These are phyloP conservation scores for Thymelicus lineola DNA, from an alignment of 2,888 invertebrate genomes.

Conservation along the genomic window DNA sequence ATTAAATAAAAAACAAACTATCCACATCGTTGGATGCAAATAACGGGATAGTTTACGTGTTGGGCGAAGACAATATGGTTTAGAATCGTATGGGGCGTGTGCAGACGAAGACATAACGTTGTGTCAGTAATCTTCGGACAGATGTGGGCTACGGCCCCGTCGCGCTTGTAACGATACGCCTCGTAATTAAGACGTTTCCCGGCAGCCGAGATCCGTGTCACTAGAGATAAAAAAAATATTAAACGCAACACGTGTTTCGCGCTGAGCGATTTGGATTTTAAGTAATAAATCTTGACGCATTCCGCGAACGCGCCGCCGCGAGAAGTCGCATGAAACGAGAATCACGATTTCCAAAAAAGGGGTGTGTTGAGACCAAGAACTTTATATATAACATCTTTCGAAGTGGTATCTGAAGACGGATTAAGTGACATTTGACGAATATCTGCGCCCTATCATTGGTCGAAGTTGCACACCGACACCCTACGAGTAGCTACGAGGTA, in stretches of 20 bases:
- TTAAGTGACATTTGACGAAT: too few relatives aligned
- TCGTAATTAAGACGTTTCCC: slow-evolving; percentile 63
- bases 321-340: slow-evolving; percentile 3
- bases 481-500: too few relatives aligned
- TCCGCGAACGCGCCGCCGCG: slow-evolving; percentile 45
- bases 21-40: slow-evolving; percentile 8
- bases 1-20: slow-evolving; percentile 35
- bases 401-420: too few relatives aligned
- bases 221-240: slow-evolving; percentile 56
- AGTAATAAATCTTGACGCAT: slow-evolving; percentile 57
- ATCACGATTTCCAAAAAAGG: slow-evolving; percentile 38
- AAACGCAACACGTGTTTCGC: slow-evolving; percentile 50
- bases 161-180: slow-evolving; percentile 54
- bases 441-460: too few relatives aligned
- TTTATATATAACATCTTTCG: too few relatives aligned
- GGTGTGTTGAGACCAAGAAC: slow-evolving; percentile 40
- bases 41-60: slow-evolving; percentile 37
- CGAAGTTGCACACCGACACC: too few relatives aligned
- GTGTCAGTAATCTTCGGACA: slow-evolving; percentile 60
- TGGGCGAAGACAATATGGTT: slow-evolving; percentile 51
- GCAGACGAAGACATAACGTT: slow-evolving; percentile 46
- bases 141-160: slow-evolving; percentile 67
- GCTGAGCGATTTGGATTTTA: slow-evolving; percentile 47
- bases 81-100: slow-evolving; percentile 46
- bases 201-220: slow-evolving; percentile 57